Evolutionary conservation across 2,888 invertebrate species (phyloP).

Genomic region (Digitonthophagus gazella): DNA sequence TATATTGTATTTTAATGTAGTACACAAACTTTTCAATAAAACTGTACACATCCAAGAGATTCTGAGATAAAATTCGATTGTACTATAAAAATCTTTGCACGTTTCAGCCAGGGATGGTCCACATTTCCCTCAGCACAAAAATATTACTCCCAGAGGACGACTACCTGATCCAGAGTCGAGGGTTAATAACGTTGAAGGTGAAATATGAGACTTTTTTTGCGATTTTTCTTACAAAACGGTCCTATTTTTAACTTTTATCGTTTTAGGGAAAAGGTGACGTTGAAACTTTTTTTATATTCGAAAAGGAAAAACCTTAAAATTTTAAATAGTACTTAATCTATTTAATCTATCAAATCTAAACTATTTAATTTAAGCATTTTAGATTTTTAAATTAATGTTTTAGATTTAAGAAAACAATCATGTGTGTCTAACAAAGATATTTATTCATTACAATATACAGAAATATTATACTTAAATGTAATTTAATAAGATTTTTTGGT

Average conservation of each 20-base stretch:
- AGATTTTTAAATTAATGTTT: too few relatives aligned
- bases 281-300: constrained; percentile 50
- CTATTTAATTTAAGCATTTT: background rate
- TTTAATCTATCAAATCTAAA: background rate
- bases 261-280: constrained; percentile 83
- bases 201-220: constrained; percentile 30
- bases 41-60: too few relatives aligned
- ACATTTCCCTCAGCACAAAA: constrained; percentile 73
- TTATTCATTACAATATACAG: background rate
- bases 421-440: background rate
- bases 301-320: constrained; percentile 15
- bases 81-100: background rate
- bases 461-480: background rate
- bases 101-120: constrained; percentile 67
- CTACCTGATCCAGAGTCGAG: constrained; percentile 69
- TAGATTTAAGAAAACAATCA: too few relatives aligned
- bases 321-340: background rate
- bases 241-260: constrained; percentile 19
- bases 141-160: constrained; percentile 63
- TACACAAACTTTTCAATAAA: too few relatives aligned
- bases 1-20: background rate
- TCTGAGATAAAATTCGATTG: too few relatives aligned
- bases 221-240: constrained; percentile 12
- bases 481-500: background rate
- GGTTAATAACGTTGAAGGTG: constrained; percentile 78